Evolutionary conservation across 2,888 invertebrate genomes (phyloP).

Genomic region (Eueremaeus valkanovi): DNA sequence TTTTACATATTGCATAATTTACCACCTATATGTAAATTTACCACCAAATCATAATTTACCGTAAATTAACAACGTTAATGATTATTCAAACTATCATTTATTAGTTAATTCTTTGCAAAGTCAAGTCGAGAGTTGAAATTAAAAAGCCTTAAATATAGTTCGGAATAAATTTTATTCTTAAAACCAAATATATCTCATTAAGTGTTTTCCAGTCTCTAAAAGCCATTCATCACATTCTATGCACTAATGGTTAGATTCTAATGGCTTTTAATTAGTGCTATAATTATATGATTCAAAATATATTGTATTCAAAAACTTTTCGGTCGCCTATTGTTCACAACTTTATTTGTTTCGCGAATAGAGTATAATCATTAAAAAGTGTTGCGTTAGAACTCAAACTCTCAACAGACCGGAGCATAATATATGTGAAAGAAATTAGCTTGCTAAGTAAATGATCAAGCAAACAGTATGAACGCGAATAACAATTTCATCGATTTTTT

Average conservation of each 20-base stretch:
- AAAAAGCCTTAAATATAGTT: not conserved
- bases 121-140: not conserved
- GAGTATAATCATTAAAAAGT: not conserved
- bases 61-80: no score
- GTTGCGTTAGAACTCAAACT: not conserved
- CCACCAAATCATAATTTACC: no score
- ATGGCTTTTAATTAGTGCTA: not conserved
- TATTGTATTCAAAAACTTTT: not conserved
- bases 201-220: not conserved
- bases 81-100: not conserved
- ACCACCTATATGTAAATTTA: no score
- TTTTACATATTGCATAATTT: no score
- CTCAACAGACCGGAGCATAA: not conserved
- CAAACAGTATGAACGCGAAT: no score
- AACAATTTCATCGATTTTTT: no score
- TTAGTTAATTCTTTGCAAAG: not conserved
- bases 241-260: not conserved
- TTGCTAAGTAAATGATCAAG: no score
- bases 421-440: no score
- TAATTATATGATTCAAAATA: not conserved
- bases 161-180: not conserved
- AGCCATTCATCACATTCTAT: not conserved
- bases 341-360: not conserved
- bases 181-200: not conserved
- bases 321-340: not conserved